Base-by-base conservation (phyloP, 2,797 vertebrate genomes). In the Euphonia xanthogaster region DNA sequence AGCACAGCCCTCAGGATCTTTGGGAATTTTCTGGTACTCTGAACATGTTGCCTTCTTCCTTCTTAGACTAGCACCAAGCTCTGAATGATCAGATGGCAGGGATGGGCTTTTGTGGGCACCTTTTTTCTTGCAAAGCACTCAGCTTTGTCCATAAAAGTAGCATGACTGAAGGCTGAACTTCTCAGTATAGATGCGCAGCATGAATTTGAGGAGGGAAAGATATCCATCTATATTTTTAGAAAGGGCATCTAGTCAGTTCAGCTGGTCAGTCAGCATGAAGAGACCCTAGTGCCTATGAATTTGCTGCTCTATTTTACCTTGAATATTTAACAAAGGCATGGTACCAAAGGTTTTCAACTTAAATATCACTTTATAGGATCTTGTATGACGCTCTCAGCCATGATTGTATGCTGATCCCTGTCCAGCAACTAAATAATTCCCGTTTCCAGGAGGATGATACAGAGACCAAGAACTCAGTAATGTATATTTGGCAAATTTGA, bases 311-410 rank as follows among this genome's bases (percentile, higher is more conserved):
- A 51, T 44, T 90, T 94, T 65, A 75, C 6, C 27, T 67, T 33
- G 18, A 70, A 20, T 81, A 68, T 58, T 73, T 92, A 62, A 33
- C 31, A 76, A 58, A 67, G 30, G 24, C 22, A 33, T 18, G 18
- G 22, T n/a, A 83, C n/a, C 42, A 53, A 61, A 51, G 12, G 37
- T 70, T 95, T 96, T 74, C n/a, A 77, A 51, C 39, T 37, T 66
- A 33, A 74, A 91, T 66, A 89, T 39, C 40, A 42, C 28, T 86
- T 55, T 10, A 42, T 12, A n/a, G 31, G 40, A 81, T 72, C 44
- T 63, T 24, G 22, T 33, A 40, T 15, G 48, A 58, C 81, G 60
- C 17, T 71, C n/a, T 44, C 0, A 9, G 25, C 33, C 9, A 22
- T 31, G 58, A 61, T 1, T 61, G 39, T 30, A 61, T 22, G 37